A percentile compares a stretch with the other conserved stretches of the same genome.
These are phyloP conservation scores for Lissonota sp. DNA, from an alignment of 2,888 invertebrate genomes.

Conservation along the genomic window DNA sequence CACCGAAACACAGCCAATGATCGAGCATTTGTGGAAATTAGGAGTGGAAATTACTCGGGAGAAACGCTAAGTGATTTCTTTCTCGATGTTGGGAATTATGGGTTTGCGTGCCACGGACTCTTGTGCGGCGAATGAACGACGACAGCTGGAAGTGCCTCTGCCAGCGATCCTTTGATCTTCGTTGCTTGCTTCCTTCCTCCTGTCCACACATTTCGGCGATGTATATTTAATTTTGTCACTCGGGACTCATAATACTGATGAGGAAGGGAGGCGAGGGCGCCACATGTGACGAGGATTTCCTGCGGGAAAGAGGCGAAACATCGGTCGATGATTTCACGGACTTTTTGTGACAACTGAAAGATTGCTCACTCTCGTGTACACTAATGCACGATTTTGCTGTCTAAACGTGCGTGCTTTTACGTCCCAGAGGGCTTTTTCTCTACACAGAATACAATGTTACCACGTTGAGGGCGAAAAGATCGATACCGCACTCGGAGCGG, in stretches of 20 bases:
- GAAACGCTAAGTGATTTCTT: slow-evolving; percentile 56
- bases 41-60: slow-evolving; percentile 48
- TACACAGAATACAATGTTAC: not conserved
- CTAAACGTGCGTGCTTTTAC: slow-evolving; percentile 27
- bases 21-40: slow-evolving; percentile 59
- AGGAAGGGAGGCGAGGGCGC: slow-evolving; percentile 16
- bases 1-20: slow-evolving; percentile 34
- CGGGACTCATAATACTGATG: slow-evolving; percentile 27
- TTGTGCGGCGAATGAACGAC: slow-evolving; percentile 35
- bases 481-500: slow-evolving; percentile 66
- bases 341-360: slow-evolving; percentile 38
- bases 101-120: slow-evolving; percentile 18
- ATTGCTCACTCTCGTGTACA: slow-evolving; percentile 32
- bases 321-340: not conserved
- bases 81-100: slow-evolving; percentile 40
- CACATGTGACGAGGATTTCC: slow-evolving; percentile 24
- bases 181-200: slow-evolving; percentile 46
- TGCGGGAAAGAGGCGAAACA: slow-evolving; percentile 4
- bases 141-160: slow-evolving; percentile 56
- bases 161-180: slow-evolving; percentile 59
- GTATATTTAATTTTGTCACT: slow-evolving; percentile 59
- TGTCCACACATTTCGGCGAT: slow-evolving; percentile 42
- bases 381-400: slow-evolving; percentile 11
- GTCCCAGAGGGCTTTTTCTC: slow-evolving; percentile 48
- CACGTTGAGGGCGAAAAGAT: slow-evolving; percentile 41